Evolutionary conservation across 2,888 invertebrate species (phyloP).

Genomic region (Lasius fuliginosus): DNA sequence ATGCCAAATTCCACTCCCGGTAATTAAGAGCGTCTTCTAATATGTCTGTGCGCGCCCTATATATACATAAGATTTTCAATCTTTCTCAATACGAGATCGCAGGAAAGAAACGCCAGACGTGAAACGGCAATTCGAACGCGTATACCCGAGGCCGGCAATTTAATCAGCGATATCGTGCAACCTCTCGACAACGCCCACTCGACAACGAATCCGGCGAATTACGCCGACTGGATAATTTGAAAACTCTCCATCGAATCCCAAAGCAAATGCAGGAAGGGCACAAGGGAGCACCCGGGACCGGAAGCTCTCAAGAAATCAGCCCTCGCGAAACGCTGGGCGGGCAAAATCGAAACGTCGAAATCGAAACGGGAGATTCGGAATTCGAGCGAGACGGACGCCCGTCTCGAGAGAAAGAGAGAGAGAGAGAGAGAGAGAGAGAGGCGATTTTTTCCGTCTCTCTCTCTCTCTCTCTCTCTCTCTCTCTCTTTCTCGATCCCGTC

Average conservation of each 20-base stretch:
- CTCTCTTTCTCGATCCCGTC: constrained; percentile 36
- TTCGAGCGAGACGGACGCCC: constrained; percentile 56
- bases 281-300: background rate
- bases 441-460: constrained; percentile 19
- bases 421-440: background rate
- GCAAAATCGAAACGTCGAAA: constrained; percentile 25
- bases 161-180: constrained; percentile 42
- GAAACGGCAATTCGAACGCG: constrained; percentile 37
- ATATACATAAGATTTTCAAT: constrained; percentile 29
- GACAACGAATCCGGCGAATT: constrained; percentile 38
- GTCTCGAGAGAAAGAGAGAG: background rate
- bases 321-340: background rate
- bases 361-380: constrained; percentile 30
- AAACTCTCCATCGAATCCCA: constrained; percentile 42
- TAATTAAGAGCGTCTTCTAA: constrained; percentile 14
- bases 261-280: constrained; percentile 14
- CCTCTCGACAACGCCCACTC: constrained; percentile 18
- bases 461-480: background rate
- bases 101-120: background rate
- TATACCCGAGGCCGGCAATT: constrained; percentile 27
- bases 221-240: constrained; percentile 36
- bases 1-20: background rate
- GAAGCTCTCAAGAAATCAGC: constrained; percentile 34
- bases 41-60: background rate
- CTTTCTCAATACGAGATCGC: background rate